Base-by-base conservation (phyloP, 2,113 vertebrate genomes). In the Charina bottae region DNA sequence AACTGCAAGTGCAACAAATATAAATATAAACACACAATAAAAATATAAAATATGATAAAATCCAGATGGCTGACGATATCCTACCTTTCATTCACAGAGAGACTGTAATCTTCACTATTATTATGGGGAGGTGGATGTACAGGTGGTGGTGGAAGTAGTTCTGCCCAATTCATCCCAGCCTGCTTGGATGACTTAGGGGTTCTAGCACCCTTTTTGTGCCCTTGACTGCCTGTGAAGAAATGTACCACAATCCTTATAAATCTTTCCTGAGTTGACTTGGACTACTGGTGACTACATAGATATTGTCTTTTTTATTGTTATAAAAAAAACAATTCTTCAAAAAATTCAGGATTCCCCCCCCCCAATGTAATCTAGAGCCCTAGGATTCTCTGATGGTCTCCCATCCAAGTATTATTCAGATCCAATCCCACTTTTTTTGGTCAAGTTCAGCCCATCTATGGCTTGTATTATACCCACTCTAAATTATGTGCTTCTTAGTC, bases 101-200 rank as follows among this genome's bases (percentile, higher is more conserved):
- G 94, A 7, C 96, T 97, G 96, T 99, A 99, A 93, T 99, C 99
- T 93, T 99, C 99, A 6, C 97, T 97, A 92, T 95, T 98, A 94
- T 98, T 98, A 42, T 98, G 98, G 5, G 98, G 98, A 49, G 99
- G 99, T 83, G 99, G 99, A 93, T 99, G 99, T 26, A 98, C 98
- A 1, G 99, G 99, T 53, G 99, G 99, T 23, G 99, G 99, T 85
- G 99, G 99, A 92, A 99, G 98, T 68, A 99, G 98, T 94, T 99
- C 99, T 78, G 98, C 98, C 99, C 99, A 99, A 96, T 99, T 99
- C 99, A 99, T 99, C 92, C 99, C 98, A 85, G 97, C 98, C 96
- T 99, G 99, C 95, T 99, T 99, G 56, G 98, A 97, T 90, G 98
- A 97, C 97, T 99, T 99, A 59, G 99, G 98, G 83, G 98, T 98